Evolutionary conservation across 2,888 invertebrate species (phyloP), one percentile per base, ranked within the genome.

Genomic region (Peribatodes rhomboidaria): DNA sequence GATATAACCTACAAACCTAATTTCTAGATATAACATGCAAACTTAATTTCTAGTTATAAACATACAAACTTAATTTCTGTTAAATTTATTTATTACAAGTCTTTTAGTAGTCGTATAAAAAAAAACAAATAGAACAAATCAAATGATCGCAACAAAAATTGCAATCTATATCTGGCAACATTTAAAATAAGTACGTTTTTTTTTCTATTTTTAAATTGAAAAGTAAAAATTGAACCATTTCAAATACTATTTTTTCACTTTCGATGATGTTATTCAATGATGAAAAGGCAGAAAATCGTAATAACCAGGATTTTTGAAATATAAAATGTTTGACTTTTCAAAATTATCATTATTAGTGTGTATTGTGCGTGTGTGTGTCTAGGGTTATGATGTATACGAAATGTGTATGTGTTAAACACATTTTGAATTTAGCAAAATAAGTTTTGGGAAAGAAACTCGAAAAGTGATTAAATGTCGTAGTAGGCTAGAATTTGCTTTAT

Each of bases 391-490:
- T 54, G 61, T 61, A 60, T 53, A 60, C 60, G 60, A 53, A 46
- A 60, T 37, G 46, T 53, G 47, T 46, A 53, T 53, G 53, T 61
- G 61, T 61, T 13, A n/a, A 46, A 54, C 53, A 61, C 61, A 39
- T 39, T 53, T 44, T 47, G 27, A 41, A 42, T 31, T 27, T 31
- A 18, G 31, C 1, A 33, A 33, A 50, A 0, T 20, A 7, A 0
- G 0, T 18, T 18, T 33, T 50, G 16, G 6, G 35, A 13, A 20
- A 4, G 13, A 13, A n/a, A 49, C 13, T 18, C 16, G 2, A 22
- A 56, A 56, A 33, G 16, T 35, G 41, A 37, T 20, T n/a, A 22
- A 33, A 14, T 37, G n/a, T 27, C 42, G 6, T 16, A n/a, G 2
- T 41, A 16, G 22, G 14, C 4, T 22, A 22, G 7, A 35, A 4